These are phyloP conservation scores for Cydia amplana DNA, from an alignment of 1,140 invertebrate species.

Conservation along the genomic window DNA sequence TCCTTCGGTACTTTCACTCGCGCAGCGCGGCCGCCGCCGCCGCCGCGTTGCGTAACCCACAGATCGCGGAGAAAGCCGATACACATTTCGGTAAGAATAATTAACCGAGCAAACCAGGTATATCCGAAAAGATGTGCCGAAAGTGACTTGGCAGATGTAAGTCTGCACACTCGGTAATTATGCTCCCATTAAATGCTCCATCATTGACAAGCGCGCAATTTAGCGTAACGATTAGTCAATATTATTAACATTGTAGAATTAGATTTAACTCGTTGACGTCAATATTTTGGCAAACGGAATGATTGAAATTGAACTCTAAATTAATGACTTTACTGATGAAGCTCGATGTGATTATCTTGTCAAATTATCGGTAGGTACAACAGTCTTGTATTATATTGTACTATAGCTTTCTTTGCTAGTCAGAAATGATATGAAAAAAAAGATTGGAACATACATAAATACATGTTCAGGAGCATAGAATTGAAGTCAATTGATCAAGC, in stretches of 20 bases:
- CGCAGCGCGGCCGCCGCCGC: conserved; percentile 38
- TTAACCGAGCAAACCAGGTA: conserved; percentile 45
- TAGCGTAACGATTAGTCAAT: conserved; percentile 11
- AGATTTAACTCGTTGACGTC: not conserved
- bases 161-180: conserved; percentile 10
- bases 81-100: conserved; percentile 66
- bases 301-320: not conserved
- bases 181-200: conserved; percentile 7
- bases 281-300: not conserved
- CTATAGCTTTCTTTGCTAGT: too few species aligned
- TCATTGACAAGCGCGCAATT: not conserved
- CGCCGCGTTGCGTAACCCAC: conserved; percentile 56
- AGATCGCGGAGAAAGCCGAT: conserved; percentile 61
- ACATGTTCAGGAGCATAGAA: too few species aligned
- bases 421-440: too few species aligned
- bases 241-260: not conserved
- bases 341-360: not conserved
- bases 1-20: conserved; percentile 64
- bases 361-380: not conserved
- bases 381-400: too few species aligned
- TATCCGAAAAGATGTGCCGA: too few species aligned
- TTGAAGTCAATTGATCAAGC: too few species aligned
- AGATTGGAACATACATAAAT: too few species aligned
- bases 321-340: not conserved
- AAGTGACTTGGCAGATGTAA: conserved; percentile 48